Conservation (phyloP, 2,113 vertebrate species). For the Gymnobelideus leadbeateri region DNA sequence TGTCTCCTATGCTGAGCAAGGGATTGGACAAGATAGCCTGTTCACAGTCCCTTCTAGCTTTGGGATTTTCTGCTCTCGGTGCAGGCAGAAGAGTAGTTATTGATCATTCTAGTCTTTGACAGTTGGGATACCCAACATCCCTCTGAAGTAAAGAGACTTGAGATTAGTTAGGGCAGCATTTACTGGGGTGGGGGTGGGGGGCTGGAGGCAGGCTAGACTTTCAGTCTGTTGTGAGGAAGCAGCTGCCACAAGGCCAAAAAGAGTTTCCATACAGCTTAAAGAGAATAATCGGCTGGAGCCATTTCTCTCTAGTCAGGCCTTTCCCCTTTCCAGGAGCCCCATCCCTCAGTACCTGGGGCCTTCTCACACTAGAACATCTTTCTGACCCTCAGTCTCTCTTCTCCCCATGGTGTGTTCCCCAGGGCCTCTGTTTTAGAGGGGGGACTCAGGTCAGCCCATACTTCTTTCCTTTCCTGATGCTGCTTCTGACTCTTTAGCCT, state of each 20-base stretch:
- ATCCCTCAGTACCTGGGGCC: neutral
- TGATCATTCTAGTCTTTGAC: neutral
- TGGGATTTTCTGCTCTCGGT: neutral
- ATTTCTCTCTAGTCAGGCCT: neutral
- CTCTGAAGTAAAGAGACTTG: neutral
- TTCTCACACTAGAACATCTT: neutral
- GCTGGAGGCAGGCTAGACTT: neutral
- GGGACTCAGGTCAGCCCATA: too few relatives aligned
- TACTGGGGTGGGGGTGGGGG: neutral
- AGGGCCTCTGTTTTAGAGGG: neutral
- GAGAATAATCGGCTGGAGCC: neutral
- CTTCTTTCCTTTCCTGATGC: neutral
- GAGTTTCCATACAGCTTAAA: neutral
- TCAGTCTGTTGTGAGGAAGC: neutral
- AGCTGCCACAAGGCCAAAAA: neutral
- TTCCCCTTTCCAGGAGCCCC: neutral
- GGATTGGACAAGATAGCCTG: neutral
- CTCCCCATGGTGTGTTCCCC: neutral
- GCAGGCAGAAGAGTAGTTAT: neutral
- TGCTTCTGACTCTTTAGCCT: neutral
- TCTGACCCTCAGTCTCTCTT: neutral
- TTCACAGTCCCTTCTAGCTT: neutral
- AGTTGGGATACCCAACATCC: neutral
- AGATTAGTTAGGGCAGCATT: neutral
- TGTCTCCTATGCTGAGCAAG: neutral